Base-by-base conservation (phyloP, 1,140 invertebrate species). In the Helicoverpa armigera region DNA sequence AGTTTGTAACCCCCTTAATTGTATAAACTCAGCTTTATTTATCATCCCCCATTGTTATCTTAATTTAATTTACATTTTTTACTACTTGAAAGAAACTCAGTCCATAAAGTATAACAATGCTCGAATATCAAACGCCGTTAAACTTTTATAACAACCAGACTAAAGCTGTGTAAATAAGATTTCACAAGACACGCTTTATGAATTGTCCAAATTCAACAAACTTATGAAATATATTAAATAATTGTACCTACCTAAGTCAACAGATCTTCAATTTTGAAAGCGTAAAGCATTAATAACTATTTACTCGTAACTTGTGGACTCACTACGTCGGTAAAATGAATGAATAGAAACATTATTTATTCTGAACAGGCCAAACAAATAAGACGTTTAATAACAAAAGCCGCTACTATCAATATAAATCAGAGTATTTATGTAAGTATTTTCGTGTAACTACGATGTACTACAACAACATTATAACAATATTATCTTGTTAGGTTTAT, bases 201-300 rank as follows among this genome's bases (percentile, higher is more conserved):
- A 69, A 50, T 69, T 23, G 65, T 50, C 65, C 65, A 69, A 69
- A 69, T 69, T 50, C 43, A 50, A 67, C 63, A 51, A 69, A 69
- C 65, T 69, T 69, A 69, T 69, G n/a, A 69, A 69, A 69, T 69
- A 18, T 69, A 67, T 67, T 67, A 67, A 67, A 67, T 67, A 67
- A n/a, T 50, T 31, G 61, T 50, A 67, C 63, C 63, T 67, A 35
- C 35, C 35, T 35, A 69, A 69, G 65, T 50, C 43, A 50, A 69
- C 65, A 69, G 48, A 48, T 50, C 10, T 69, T 69, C 65, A 69
- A 69, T 50, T 23, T 50, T 50, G 16, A 48, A 67, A 48, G 35
- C 63, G 11, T 23, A 69, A 50, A 3, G 43, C 43, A 69, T 69
- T 69, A 18, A 69, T 69, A 69, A 69, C 43, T 69, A 69, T 69